These are phyloP conservation scores for Toxonevra muliebris DNA, from an alignment of 2,888 invertebrate genomes.

Conservation along the genomic window DNA sequence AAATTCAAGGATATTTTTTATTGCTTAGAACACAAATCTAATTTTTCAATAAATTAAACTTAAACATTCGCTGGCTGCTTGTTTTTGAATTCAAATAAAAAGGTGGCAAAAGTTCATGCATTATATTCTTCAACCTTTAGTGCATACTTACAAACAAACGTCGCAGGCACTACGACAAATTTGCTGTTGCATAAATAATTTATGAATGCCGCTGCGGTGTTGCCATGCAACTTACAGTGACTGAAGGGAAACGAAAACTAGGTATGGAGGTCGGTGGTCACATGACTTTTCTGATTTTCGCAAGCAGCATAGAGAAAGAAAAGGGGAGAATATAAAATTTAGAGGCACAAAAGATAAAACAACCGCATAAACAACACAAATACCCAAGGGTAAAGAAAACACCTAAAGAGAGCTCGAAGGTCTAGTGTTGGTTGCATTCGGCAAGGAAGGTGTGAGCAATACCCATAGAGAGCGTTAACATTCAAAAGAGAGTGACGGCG, in stretches of 20 bases:
- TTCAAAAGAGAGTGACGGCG: too few species aligned
- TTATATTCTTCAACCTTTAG: background rate
- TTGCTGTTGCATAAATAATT: conserved; percentile 24
- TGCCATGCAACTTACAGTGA: conserved; percentile 14
- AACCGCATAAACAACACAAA: conserved; percentile 13
- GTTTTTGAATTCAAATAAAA: background rate
- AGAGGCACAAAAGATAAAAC: background rate
- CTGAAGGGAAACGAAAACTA: background rate
- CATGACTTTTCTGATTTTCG: conserved; percentile 23
- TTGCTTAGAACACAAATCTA: too few species aligned
- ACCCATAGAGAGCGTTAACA: too few species aligned
- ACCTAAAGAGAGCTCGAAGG: too few species aligned
- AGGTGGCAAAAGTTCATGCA: conserved; percentile 20
- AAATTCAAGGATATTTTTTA: too few species aligned
- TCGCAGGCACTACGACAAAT: conserved; percentile 17
- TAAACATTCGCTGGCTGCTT: too few species aligned
- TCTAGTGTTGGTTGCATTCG: too few species aligned
- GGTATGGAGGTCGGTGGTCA: background rate
- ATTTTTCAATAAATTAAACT: too few species aligned
- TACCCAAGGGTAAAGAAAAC: conserved; percentile 13
- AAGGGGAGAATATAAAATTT: background rate
- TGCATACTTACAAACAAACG: background rate
- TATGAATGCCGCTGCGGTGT: conserved; percentile 8
- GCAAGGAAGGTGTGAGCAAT: too few species aligned
- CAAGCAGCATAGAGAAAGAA: background rate